A percentile compares a stretch with the other conserved stretches of the same genome.
Conservation (phyloP, 2,113 vertebrate species). For the Terrapene triunguis region DNA sequence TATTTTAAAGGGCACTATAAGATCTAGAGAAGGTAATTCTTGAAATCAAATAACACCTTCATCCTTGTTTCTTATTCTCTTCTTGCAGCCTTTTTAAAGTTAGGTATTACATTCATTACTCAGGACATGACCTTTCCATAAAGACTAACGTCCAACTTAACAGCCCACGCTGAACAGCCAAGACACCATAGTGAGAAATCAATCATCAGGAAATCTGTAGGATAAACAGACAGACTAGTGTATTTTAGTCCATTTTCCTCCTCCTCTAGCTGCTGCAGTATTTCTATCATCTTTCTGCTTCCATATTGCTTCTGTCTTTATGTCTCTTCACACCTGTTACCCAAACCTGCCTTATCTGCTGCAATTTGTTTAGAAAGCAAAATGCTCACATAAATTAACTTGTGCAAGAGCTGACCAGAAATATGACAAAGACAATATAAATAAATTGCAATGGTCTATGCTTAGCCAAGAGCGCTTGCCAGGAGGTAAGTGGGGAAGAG, state of each 20-base stretch:
- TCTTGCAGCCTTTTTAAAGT: background rate
- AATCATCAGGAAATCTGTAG: background rate
- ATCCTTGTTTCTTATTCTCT: background rate
- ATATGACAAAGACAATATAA: background rate
- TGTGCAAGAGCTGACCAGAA: background rate
- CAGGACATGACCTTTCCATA: background rate
- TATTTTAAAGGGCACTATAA: background rate
- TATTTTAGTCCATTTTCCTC: background rate
- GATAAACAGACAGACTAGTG: background rate
- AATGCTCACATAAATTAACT: background rate
- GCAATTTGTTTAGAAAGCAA: background rate
- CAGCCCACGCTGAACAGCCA: background rate
- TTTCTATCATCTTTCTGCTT: background rate
- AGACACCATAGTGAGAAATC: background rate
- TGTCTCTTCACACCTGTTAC: background rate
- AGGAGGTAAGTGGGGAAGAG: too few relatives aligned
- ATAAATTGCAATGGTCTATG: background rate
- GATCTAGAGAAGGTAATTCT: background rate
- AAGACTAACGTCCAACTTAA: background rate
- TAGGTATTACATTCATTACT: background rate
- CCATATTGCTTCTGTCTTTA: background rate
- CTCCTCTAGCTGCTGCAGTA: background rate
- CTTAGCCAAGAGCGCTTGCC: too few relatives aligned
- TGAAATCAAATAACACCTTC: background rate
- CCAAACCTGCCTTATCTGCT: background rate